Conservation (phyloP, 2,113 vertebrate genomes). For the Phalacrocorax brasilianus region DNA sequence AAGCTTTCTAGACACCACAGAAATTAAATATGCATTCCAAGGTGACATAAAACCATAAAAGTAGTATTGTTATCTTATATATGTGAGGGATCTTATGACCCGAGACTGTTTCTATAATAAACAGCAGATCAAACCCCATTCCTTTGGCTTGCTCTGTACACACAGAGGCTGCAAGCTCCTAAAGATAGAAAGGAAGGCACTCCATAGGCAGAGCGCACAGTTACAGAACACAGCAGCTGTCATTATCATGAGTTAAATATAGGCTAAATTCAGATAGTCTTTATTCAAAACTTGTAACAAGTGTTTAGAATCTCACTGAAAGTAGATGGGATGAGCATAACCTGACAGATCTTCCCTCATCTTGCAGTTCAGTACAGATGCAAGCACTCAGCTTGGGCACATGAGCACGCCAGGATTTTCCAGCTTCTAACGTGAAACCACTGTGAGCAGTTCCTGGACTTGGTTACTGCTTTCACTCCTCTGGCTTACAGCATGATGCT, state of each 20-base stretch:
- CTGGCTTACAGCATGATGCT: background rate
- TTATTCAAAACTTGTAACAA: background rate
- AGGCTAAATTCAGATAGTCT: background rate
- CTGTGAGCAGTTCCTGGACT: background rate
- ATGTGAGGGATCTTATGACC: background rate
- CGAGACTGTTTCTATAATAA: background rate
- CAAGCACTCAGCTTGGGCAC: background rate
- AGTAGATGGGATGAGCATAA: background rate
- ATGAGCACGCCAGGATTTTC: background rate
- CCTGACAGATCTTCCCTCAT: background rate
- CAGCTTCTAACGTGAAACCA: background rate
- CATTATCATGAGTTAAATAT: slow-evolving; percentile 32
- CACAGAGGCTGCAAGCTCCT: background rate
- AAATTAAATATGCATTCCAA: background rate
- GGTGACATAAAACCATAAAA: background rate
- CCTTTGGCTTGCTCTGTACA: background rate
- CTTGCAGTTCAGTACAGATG: background rate
- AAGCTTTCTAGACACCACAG: background rate
- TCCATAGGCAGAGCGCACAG: background rate
- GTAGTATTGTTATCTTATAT: background rate
- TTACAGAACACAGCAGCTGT: background rate
- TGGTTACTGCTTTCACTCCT: background rate
- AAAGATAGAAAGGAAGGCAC: slow-evolving; percentile 40
- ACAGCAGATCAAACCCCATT: background rate
- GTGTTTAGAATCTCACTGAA: background rate